Evolutionary conservation across 1,140 invertebrate genomes (phyloP).

Genomic region (Myzus persicae): DNA sequence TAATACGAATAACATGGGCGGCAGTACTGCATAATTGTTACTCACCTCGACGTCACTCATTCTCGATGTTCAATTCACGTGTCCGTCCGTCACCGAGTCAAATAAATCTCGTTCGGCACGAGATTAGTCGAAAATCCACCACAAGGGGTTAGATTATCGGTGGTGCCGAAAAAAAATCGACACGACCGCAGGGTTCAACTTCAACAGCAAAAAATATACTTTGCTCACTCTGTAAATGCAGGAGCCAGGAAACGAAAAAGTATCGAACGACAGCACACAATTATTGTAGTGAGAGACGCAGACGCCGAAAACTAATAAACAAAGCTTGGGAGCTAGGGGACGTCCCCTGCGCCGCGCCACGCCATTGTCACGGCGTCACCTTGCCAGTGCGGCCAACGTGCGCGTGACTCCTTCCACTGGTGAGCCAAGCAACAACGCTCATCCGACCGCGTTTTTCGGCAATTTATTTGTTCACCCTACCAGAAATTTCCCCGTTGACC

Average conservation of each 20-base stretch:
- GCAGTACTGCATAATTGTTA: neutral
- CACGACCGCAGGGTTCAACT: neutral
- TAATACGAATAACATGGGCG: neutral
- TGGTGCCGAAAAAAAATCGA: neutral
- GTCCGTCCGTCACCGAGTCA: neutral
- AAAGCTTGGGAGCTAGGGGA: neutral
- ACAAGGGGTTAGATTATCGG: neutral
- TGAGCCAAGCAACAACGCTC: neutral
- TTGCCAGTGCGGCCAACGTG: constrained; percentile 13
- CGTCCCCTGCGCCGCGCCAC: neutral
- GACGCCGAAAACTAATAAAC: constrained; percentile 52
- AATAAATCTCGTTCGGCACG: neutral
- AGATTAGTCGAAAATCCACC: neutral
- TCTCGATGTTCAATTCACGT: constrained; percentile 34
- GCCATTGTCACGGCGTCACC: constrained; percentile 1
- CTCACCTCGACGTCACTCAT: constrained; percentile 57
- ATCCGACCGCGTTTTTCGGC: neutral
- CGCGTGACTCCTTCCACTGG: neutral
- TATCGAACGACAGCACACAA: neutral
- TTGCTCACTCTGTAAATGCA: neutral
- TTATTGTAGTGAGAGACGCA: neutral
- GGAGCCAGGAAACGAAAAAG: neutral
- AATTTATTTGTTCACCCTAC: neutral
- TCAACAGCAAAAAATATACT: neutral
- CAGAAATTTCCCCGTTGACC: too few species aligned